Base-by-base conservation (phyloP, 2,797 vertebrate genomes). In the Oryzias sinensis region DNA sequence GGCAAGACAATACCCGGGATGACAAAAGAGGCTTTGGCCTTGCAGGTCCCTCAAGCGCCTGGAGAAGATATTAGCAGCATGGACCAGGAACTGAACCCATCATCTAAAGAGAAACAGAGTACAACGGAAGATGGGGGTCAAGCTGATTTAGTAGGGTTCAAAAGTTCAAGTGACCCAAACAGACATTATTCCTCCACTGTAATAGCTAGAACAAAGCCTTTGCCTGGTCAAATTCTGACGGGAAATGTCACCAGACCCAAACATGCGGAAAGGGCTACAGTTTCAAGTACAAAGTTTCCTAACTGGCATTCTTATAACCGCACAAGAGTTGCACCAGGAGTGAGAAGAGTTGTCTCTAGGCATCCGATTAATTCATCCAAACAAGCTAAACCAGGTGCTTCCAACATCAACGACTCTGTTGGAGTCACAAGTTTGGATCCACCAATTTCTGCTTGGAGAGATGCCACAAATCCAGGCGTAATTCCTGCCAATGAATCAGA, bases 311-410 rank as follows among this genome's bases (percentile, higher is more conserved):
- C 37, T 51, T 56, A 68, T 1, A 90, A 90, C 48, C 27, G 29
- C 54, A 87, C 79, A 22, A 83, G 77, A 76, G 43, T 42, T 4
- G 56, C 47, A 13, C 49, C 68, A 4, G 76, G 59, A 47, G 14
- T 16, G 5, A 65, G 47, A 49, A 71, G 18, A 20, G 4, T 63
- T 52, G 55, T 63, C 40, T 42, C 54, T 2, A 62, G 66, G 15
- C 49, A 57, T 62, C 43, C 75, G 13, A 33, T 33, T 11, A 33
- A 33, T 8, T 9, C 29, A 43, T 53, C 37, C 11, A 44, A 66
- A 44, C 66, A 59, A 45, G 14, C 29, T 33, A 71, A 73, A 66
- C 45, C 75, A 57, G 43, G 43, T 53, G 15, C n/a, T 27, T 46
- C 72, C 15, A 40, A 9, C 14, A 15, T 43, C 2, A 17, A 16